Evolutionary conservation across 2,888 invertebrate species (phyloP).

Genomic region (Bedellia somnulentella): DNA sequence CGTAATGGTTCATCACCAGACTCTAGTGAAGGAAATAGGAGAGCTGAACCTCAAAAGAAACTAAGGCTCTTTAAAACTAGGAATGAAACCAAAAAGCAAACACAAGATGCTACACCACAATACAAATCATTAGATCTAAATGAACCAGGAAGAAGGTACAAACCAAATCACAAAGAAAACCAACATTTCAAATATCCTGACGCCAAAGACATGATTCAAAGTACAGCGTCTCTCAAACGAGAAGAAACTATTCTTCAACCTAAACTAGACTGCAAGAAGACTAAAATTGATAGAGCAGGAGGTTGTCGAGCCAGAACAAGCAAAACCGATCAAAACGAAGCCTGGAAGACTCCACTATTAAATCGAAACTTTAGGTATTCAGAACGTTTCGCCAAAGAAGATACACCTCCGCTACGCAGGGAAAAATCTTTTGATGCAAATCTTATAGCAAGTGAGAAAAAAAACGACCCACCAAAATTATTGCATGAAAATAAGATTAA

Average conservation of each 20-base stretch:
- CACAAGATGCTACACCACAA: constrained; percentile 32
- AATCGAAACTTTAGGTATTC: constrained; percentile 52
- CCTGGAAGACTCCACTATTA: constrained; percentile 47
- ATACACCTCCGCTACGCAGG: constrained; percentile 36
- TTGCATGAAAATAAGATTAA: constrained; percentile 33
- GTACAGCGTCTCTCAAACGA: constrained; percentile 37
- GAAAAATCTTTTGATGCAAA: constrained; percentile 55
- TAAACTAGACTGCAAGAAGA: constrained; percentile 45
- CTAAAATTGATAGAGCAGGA: constrained; percentile 46
- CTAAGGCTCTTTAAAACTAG: constrained; percentile 74
- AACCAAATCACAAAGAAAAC: constrained; percentile 45
- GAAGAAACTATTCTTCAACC: constrained; percentile 52
- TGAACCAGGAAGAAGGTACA: constrained; percentile 42
- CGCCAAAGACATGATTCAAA: constrained; percentile 41
- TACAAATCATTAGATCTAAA: constrained; percentile 37
- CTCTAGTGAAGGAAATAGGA: constrained; percentile 55
- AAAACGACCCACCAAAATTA: constrained; percentile 32
- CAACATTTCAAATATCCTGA: constrained; percentile 45
- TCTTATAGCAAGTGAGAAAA: constrained; percentile 31
- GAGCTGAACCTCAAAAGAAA: constrained; percentile 54
- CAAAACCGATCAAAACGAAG: constrained; percentile 41
- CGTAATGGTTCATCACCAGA: constrained; percentile 62
- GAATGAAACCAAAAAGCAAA: constrained; percentile 66
- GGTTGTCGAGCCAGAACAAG: constrained; percentile 50
- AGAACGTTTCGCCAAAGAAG: constrained; percentile 46